Evolutionary conservation across 2,888 invertebrate genomes (phyloP).

Genomic region (Spisula solida): DNA sequence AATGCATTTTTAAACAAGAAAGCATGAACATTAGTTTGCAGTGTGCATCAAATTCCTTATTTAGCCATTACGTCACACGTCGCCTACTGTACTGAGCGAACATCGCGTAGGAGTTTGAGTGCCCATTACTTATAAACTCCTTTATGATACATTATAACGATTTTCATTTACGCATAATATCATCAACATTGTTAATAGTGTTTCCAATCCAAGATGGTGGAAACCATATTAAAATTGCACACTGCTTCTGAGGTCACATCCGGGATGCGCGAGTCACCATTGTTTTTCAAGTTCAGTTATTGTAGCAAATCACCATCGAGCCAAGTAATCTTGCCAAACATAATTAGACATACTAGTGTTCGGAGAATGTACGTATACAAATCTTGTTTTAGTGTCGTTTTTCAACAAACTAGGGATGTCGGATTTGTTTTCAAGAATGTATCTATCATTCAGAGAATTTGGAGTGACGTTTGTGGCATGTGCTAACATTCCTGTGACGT

Average conservation of each 20-base stretch:
- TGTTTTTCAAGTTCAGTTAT: background rate
- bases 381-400: slow-evolving; percentile 67
- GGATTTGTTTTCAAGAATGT: slow-evolving; percentile 75
- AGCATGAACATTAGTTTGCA: too few species aligned
- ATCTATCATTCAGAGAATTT: slow-evolving; percentile 80
- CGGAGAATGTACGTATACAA: slow-evolving; percentile 70
- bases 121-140: too few species aligned
- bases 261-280: background rate
- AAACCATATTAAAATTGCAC: too few species aligned
- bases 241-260: background rate
- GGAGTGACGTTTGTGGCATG: slow-evolving; percentile 77
- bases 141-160: too few species aligned
- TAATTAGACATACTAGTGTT: slow-evolving; percentile 52
- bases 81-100: too few species aligned
- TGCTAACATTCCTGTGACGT: slow-evolving; percentile 93
- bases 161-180: too few species aligned
- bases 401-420: slow-evolving; percentile 53
- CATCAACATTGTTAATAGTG: background rate
- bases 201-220: background rate
- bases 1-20: too few species aligned
- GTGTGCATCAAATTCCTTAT: too few species aligned
- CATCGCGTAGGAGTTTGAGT: too few species aligned
- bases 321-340: slow-evolving; percentile 66
- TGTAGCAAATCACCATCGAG: slow-evolving; percentile 52
- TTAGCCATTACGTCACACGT: too few species aligned